These are phyloP conservation scores for Leptoteleia sp. DNA, from an alignment of 1,140 invertebrate species.

Conservation along the genomic window DNA sequence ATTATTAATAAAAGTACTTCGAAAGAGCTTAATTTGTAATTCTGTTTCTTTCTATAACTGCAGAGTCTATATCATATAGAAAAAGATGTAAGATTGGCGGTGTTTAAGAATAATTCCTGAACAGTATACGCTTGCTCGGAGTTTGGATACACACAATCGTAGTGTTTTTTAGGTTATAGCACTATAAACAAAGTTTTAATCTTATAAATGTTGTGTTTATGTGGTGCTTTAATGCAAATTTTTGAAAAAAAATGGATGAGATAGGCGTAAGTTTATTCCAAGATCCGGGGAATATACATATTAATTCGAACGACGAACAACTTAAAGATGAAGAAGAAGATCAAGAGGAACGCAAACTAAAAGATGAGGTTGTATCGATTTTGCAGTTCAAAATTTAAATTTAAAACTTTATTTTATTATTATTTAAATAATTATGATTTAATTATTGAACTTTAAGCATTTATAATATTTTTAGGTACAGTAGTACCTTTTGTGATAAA, in stretches of 20 bases:
- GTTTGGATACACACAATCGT: no score
- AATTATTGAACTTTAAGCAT: no score
- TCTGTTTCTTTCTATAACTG: no score
- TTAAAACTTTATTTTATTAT: background rate
- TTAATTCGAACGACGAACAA: slow-evolving; percentile 71
- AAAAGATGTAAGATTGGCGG: no score
- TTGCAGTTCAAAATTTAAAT: background rate
- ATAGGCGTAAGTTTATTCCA: slow-evolving; percentile 78
- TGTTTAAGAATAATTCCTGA: no score
- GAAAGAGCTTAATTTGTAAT: no score
- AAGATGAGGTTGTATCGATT: slow-evolving; percentile 73
- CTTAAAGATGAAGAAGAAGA: slow-evolving; percentile 77
- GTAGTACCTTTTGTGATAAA: no score
- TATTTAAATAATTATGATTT: no score
- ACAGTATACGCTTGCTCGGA: no score
- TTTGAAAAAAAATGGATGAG: slow-evolving; percentile 74
- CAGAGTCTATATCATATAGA: no score
- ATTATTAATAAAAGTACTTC: no score
- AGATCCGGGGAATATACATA: slow-evolving; percentile 73
- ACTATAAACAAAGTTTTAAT: slow-evolving; percentile 80
- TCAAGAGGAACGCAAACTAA: slow-evolving; percentile 75
- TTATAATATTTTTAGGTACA: no score
- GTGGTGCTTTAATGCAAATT: slow-evolving; percentile 59
- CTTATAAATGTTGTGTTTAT: slow-evolving; percentile 66
- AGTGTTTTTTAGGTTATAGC: slow-evolving; percentile 75